Evolutionary conservation across 2,888 invertebrate species (phyloP), one percentile per base, ranked within the genome.

Genomic region (Trileptium ribeirensis): DNA sequence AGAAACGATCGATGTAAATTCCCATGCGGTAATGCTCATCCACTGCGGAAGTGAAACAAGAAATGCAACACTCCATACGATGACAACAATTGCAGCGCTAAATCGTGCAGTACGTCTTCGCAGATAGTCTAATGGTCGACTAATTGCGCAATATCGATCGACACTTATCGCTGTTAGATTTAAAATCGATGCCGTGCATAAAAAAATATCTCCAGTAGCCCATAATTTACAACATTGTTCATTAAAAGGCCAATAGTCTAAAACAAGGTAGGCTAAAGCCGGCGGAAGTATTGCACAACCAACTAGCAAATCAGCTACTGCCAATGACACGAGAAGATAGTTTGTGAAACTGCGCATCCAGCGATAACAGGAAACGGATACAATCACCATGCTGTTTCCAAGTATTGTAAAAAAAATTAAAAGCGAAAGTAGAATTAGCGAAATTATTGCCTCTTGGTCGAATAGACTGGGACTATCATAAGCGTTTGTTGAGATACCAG

Each of bases 281-380:
- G 89, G 84, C 3, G 89, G 89, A 86, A 89, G 86, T 19, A 89
- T 88, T 33, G 89, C 83, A 31, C 89, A 80, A 8, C 89, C 89
- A 34, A 89, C 89, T 8, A 86, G 80, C 29, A 86, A 77, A 74
- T 89, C 89, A 2, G 89, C 88, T 0, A 87, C 87, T 0, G 89
- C 89, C 67, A 89, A 83, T 36, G 89, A 89, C 1, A 88, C 88
- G 33, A 89, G 87, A 67, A 89, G 83, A 77, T 88, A 86, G 84
- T 89, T 89, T 1, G 89, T 89, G 83, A 89, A 87, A 0, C 89
- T 89, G 67, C 89, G 83, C 89, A 89, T 89, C 78, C 89, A 85
- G 80, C 88, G 86, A 85, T 89, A 89, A 67, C 89, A 85, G 78
- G 86, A 83, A 34, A 89, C 88, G 1, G 88, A 87, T 67, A 89